Evolutionary conservation across 2,888 invertebrate species (phyloP), one percentile per base, ranked within the genome.

Genomic region (Coecobrya sp.): DNA sequence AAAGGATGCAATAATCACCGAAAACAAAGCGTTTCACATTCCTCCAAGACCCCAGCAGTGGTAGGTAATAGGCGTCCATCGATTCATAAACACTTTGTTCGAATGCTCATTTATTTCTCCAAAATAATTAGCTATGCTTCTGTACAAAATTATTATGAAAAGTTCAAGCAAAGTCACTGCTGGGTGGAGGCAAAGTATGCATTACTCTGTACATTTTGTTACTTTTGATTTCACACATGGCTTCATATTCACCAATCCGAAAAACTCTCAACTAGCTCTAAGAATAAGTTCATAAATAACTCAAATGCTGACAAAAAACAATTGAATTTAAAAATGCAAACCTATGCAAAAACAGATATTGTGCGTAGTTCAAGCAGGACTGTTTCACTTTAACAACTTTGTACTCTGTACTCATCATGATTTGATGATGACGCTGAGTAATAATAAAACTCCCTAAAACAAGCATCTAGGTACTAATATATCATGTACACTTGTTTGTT

Each of bases 211-310:
- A 68, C 0, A 52, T 70, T 86, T 62, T 85, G 76, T 86, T 76
- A 16, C 81, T 82, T 87, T 91, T 91, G 91, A 91, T 91, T 91
- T 91, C 73, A 86, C 87, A 91, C 91, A 86, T 82, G 91, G 91
- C 68, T 86, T 91, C 91, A 91, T 82, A 81, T 59, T 36, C 91
- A 91, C 79, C 82, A 91, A 81, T 73, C 91, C 91, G 91, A 81
- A 81, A 86, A 91, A 73, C 87, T 68, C 70, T 79, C 81, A 91
- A 91, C 81, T 81, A 86, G 86, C 70, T 91, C 86, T 49, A 68
- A 91, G 86, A 91, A 91, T 86, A 82, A 82, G 52, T 45, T 70
- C 86, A 87, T 91, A 91, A 91, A 91, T 91, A 91, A 87, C 86
- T 87, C 86, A 81, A 55, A 62, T 55, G 86, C 91, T 87, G 91